Conservation (phyloP, 2,113 vertebrate species). For the Halichoerus grypus region DNA sequence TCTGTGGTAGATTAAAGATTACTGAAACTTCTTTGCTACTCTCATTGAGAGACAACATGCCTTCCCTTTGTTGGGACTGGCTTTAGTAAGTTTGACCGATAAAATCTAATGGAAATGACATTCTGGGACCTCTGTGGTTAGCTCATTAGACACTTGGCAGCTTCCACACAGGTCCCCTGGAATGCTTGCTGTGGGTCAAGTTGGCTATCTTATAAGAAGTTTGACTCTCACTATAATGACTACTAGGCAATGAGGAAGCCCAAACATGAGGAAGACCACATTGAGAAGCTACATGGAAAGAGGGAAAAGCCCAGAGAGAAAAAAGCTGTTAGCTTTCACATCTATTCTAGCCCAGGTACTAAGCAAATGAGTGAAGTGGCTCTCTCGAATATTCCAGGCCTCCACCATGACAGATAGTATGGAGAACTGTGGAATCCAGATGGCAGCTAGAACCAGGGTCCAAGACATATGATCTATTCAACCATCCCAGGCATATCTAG, state of each 20-base stretch:
- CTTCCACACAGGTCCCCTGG: neutral
- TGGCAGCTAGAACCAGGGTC: neutral
- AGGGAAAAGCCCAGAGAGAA: neutral
- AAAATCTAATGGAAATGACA: neutral
- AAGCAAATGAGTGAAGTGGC: neutral
- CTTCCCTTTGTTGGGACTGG: neutral
- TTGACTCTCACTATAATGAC: neutral
- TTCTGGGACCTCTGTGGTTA: neutral
- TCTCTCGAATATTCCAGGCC: neutral
- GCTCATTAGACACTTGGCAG: neutral
- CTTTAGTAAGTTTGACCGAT: neutral
- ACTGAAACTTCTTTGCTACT: neutral
- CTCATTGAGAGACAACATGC: neutral
- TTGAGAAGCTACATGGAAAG: neutral
- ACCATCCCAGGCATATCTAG: neutral
- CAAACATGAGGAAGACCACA: neutral
- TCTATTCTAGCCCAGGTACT: neutral
- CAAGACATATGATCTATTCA: neutral
- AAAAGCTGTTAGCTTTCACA: neutral
- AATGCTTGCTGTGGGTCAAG: neutral
- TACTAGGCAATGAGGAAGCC: neutral
- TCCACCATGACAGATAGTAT: neutral
- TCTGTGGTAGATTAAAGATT: neutral
- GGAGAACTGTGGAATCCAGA: neutral
- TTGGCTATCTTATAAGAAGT: neutral